Evolutionary conservation across 1,140 invertebrate genomes (phyloP).

Genomic region (Lucilia sericata): DNA sequence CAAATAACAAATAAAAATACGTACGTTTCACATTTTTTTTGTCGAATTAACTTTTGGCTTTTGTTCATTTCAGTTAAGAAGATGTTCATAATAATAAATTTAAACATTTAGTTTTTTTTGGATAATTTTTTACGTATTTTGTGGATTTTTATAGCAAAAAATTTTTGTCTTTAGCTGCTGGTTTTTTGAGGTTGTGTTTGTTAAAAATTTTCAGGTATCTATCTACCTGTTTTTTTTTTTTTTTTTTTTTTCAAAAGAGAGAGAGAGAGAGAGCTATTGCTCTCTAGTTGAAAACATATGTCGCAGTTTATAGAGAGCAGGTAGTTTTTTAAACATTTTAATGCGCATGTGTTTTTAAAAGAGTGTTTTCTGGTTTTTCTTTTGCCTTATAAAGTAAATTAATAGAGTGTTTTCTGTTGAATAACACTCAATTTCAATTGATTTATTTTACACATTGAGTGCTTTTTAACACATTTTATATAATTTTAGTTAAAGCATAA

Average conservation of each 20-base stretch:
- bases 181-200: background rate
- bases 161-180: too few relatives aligned
- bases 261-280: background rate
- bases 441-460: too few relatives aligned
- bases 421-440: too few relatives aligned
- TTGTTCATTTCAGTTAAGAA: background rate
- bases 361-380: background rate
- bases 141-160: background rate
- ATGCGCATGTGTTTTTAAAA: conserved; percentile 9
- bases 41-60: too few relatives aligned
- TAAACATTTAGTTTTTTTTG: conserved; percentile 4
- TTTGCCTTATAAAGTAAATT: conserved; percentile 30
- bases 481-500: too few relatives aligned
- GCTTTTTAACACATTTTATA: too few relatives aligned
- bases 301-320: background rate
- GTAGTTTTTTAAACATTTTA: background rate
- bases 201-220: conserved; percentile 33
- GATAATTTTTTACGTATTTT: background rate
- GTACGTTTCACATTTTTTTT: background rate
- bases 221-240: background rate
- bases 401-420: background rate
- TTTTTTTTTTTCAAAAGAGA: too few relatives aligned
- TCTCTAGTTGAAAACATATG: conserved; percentile 12
- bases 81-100: background rate
- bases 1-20: background rate